Evolutionary conservation across 2,888 invertebrate genomes (phyloP).

Genomic region (Dendrolimus pini): DNA sequence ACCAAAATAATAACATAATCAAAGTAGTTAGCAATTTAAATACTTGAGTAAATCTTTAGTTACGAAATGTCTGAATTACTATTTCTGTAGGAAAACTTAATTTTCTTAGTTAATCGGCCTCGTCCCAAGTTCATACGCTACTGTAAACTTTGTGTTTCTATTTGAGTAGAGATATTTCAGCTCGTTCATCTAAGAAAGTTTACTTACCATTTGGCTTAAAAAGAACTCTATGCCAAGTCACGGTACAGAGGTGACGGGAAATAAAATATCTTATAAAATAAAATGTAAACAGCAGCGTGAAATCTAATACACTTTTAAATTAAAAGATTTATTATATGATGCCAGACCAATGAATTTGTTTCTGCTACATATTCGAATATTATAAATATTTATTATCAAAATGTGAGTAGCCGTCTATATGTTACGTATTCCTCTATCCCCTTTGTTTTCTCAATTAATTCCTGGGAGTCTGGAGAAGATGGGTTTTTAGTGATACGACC

Average conservation of each 20-base stretch:
- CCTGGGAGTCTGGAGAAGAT: too few species aligned
- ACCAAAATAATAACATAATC: neutral
- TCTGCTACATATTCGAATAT: too few species aligned
- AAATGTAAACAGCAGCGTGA: neutral
- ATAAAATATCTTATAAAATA: constrained; percentile 21
- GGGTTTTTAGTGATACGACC: too few species aligned
- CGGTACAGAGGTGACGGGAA: constrained; percentile 15
- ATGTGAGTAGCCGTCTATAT: too few species aligned
- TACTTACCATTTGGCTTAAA: constrained; percentile 45
- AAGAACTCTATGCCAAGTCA: constrained; percentile 26
- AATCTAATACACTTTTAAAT: neutral
- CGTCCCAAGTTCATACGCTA: constrained; percentile 20
- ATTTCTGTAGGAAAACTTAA: constrained; percentile 2
- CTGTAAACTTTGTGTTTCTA: constrained; percentile 53
- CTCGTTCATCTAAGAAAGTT: constrained; percentile 41
- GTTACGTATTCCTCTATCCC: too few species aligned
- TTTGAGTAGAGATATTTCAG: constrained; percentile 43
- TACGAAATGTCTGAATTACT: constrained; percentile 1
- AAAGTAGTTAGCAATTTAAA: constrained; percentile 2
- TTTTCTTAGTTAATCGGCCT: constrained; percentile 6
- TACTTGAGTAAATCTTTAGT: constrained; percentile 5
- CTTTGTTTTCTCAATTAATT: too few species aligned
- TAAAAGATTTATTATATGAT: too few species aligned
- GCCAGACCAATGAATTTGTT: too few species aligned
- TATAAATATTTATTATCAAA: too few species aligned